A percentile compares a stretch with the other conserved stretches of the same genome.
Conservation (phyloP, 2,888 invertebrate species). For the Ormia ochracea region DNA sequence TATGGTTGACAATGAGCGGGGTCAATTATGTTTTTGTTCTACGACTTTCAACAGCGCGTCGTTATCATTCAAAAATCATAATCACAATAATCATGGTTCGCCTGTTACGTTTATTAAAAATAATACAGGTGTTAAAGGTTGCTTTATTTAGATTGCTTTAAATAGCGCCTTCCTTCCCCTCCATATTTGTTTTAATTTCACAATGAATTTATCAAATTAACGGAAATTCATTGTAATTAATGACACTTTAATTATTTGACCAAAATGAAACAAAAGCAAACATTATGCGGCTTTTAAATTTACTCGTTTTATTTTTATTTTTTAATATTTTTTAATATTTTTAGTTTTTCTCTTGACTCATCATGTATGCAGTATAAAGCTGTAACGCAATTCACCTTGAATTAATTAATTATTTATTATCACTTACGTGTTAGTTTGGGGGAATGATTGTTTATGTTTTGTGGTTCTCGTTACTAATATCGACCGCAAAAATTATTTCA, state of each 20-base stretch:
- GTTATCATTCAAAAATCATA: slow-evolving; percentile 31
- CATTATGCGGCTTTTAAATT: slow-evolving; percentile 42
- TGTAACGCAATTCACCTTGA: slow-evolving; percentile 53
- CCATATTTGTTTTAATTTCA: not conserved
- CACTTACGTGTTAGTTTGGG: not conserved
- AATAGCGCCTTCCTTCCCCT: not conserved
- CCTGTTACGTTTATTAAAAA: slow-evolving; percentile 5
- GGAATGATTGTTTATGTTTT: slow-evolving; percentile 14
- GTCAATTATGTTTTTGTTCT: slow-evolving; percentile 28
- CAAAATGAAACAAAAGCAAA: slow-evolving; percentile 12
- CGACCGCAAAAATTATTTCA: no score
- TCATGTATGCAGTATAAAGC: slow-evolving; percentile 18
- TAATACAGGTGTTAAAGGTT: slow-evolving; percentile 59
- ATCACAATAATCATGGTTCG: slow-evolving; percentile 3
- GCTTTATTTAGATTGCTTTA: slow-evolving; percentile 14
- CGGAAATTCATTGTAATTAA: slow-evolving; percentile 54
- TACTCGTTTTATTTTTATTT: no score
- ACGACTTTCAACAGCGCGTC: slow-evolving; percentile 10
- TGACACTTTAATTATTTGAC: slow-evolving; percentile 46
- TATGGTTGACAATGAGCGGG: slow-evolving; percentile 38
- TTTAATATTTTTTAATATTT: not conserved
- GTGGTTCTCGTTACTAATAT: not conserved
- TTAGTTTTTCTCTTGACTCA: slow-evolving; percentile 10
- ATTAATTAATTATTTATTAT: slow-evolving; percentile 44
- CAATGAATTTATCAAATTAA: slow-evolving; percentile 53